Percentiles rank a stretch among this genome's conserved stretches.
These are phyloP conservation scores for Helicorthomorpha holstii DNA, from an alignment of 1,140 invertebrate genomes.

Conservation along the genomic window DNA sequence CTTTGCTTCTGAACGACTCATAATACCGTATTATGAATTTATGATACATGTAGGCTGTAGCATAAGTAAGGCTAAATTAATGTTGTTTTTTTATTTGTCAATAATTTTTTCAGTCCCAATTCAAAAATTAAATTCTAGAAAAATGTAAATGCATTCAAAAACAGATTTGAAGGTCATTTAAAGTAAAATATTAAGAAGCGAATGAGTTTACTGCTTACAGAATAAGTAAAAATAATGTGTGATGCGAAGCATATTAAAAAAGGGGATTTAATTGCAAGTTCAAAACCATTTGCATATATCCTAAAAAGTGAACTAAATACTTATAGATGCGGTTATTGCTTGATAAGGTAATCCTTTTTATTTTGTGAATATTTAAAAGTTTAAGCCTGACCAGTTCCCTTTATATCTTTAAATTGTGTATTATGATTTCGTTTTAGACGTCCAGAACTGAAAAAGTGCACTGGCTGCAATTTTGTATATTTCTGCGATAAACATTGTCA, in stretches of 20 bases:
- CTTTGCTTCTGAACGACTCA: no score
- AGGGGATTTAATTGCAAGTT: constrained; percentile 5
- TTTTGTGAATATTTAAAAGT: background rate
- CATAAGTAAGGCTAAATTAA: no score
- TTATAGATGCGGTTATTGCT: constrained; percentile 1
- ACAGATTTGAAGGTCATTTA: no score
- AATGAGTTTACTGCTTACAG: no score
- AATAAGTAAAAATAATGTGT: constrained; percentile 1
- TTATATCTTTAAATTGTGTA: constrained; percentile 1
- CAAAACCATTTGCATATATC: constrained; percentile 7
- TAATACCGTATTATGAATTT: no score
- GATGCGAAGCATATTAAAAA: constrained; percentile 4
- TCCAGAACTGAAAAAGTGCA: constrained; percentile 8
- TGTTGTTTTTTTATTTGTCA: no score
- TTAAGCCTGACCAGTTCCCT: background rate
- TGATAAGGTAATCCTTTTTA: background rate
- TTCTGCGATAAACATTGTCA: constrained; percentile 12
- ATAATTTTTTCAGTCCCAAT: no score
- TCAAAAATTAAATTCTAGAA: no score
- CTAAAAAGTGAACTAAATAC: background rate
- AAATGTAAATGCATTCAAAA: no score
- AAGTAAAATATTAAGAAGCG: no score
- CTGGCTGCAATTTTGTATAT: constrained; percentile 8
- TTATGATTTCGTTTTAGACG: constrained; percentile 4
- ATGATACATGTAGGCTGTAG: no score